These are phyloP conservation scores for Zaprionus kolodkinae DNA, from an alignment of 1,140 invertebrate species.

Conservation along the genomic window DNA sequence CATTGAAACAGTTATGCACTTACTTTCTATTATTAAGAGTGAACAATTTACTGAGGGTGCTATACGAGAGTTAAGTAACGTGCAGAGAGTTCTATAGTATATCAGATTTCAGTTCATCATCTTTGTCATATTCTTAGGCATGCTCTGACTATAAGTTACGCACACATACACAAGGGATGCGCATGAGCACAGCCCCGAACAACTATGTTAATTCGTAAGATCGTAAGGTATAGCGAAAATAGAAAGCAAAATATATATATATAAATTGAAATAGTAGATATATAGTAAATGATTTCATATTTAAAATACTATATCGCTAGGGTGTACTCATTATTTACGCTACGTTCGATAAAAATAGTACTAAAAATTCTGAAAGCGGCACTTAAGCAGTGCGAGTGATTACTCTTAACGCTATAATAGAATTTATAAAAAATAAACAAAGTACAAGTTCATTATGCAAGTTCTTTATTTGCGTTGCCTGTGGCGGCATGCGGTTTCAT, in stretches of 20 bases:
- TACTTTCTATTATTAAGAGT: conserved; percentile 45
- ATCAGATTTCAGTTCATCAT: conserved; percentile 27
- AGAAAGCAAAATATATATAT: conserved; percentile 59
- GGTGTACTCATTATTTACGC: background rate
- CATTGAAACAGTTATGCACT: conserved; percentile 45
- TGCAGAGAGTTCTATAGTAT: conserved; percentile 52
- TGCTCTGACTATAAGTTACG: conserved; percentile 12
- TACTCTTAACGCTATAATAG: conserved; percentile 22
- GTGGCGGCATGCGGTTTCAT: conserved; percentile 27
- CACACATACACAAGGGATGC: conserved; percentile 40
- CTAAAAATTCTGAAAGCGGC: conserved; percentile 25
- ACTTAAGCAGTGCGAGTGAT: conserved; percentile 41
- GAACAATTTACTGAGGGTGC: conserved; percentile 61
- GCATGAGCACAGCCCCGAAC: conserved; percentile 29
- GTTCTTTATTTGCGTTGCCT: conserved; percentile 21
- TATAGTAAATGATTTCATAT: conserved; percentile 12
- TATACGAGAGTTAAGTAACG: conserved; percentile 58
- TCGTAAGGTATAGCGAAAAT: conserved; percentile 59
- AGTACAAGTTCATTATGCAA: conserved; percentile 17
- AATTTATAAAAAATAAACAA: conserved; percentile 29
- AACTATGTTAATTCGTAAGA: conserved; percentile 35
- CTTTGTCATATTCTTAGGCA: conserved; percentile 35
- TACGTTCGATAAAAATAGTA: conserved; percentile 13
- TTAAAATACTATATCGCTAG: conserved; percentile 38
- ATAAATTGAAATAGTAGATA: conserved; percentile 33